Percentiles rank a stretch among this genome's conserved stretches.
These are phyloP conservation scores for Nemoura dubitans DNA, from an alignment of 2,888 invertebrate species.

Conservation along the genomic window DNA sequence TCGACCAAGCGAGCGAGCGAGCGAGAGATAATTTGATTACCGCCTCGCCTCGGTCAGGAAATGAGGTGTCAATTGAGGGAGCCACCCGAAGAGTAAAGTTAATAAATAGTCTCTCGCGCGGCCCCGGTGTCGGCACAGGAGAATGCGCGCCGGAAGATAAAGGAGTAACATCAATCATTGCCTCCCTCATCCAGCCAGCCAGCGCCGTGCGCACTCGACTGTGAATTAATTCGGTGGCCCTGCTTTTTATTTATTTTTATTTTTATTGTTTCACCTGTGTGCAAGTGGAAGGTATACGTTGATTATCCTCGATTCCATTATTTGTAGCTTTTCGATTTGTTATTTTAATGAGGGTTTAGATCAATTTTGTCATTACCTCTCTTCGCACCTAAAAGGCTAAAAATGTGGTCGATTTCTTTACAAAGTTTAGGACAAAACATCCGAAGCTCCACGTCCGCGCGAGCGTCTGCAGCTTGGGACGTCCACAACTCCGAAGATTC, in stretches of 20 bases:
- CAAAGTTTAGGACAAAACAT: constrained; percentile 1
- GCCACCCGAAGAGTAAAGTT: constrained; percentile 33
- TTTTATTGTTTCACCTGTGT: not conserved
- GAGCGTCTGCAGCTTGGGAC: not conserved
- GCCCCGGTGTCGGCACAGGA: not conserved
- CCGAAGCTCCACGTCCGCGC: not conserved
- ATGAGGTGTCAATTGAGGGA: constrained; percentile 36
- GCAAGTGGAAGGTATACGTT: not conserved
- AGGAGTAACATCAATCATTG: constrained; percentile 19
- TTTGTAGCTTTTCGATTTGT: constrained; percentile 12
- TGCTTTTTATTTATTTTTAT: not conserved
- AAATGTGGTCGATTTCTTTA: constrained; percentile 7
- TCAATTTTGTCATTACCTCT: not conserved
- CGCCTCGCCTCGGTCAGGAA: constrained; percentile 29
- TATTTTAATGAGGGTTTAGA: constrained; percentile 12
- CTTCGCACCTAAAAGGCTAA: not conserved
- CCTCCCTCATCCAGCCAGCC: not conserved
- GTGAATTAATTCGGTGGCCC: constrained; percentile 27
- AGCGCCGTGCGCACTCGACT: constrained; percentile 1
- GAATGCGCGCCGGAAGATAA: not conserved
- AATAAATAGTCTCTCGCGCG: not conserved
- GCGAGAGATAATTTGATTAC: constrained; percentile 33
- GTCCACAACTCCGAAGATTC: not conserved
- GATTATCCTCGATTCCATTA: constrained; percentile 12
- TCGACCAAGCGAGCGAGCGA: not conserved